Percentiles rank a stretch among this genome's conserved stretches.
phyloP scores from a whole-genome alignment of 2,797 vertebrate species.

The Eulemur albifrons region DNA sequence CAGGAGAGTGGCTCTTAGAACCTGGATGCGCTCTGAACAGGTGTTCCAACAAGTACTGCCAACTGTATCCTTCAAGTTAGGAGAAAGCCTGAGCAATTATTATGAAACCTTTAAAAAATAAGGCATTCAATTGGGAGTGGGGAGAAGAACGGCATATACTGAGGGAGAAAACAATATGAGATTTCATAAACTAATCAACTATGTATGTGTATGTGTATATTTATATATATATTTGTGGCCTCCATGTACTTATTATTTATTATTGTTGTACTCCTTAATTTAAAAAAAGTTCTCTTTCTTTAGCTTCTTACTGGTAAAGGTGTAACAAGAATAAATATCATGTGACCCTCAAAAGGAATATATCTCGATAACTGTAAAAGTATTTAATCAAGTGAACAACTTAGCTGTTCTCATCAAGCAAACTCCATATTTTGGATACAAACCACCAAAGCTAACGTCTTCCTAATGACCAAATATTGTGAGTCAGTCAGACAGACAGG shows the following conservation, averaged over 20 bases:
- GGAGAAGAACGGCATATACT: background rate
- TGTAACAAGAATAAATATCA: background rate
- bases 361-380: background rate
- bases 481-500: background rate
- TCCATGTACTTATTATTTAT: background rate
- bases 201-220: background rate
- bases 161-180: background rate
- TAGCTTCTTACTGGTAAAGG: background rate
- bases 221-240: background rate
- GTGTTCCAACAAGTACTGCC: conserved; percentile 58
- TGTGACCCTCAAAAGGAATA: background rate
- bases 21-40: conserved; percentile 52
- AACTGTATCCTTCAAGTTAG: conserved; percentile 36
- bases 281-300: background rate
- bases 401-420: background rate
- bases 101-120: conserved; percentile 48
- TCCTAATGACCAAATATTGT: background rate
- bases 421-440: background rate
- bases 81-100: conserved; percentile 26
- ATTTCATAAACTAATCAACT: background rate
- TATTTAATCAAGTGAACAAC: background rate
- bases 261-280: background rate
- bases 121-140: background rate
- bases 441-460: background rate
- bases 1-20: conserved; percentile 52